Evolutionary conservation across 1,140 invertebrate genomes (phyloP).

Genomic region (Ridgeia piscesae): DNA sequence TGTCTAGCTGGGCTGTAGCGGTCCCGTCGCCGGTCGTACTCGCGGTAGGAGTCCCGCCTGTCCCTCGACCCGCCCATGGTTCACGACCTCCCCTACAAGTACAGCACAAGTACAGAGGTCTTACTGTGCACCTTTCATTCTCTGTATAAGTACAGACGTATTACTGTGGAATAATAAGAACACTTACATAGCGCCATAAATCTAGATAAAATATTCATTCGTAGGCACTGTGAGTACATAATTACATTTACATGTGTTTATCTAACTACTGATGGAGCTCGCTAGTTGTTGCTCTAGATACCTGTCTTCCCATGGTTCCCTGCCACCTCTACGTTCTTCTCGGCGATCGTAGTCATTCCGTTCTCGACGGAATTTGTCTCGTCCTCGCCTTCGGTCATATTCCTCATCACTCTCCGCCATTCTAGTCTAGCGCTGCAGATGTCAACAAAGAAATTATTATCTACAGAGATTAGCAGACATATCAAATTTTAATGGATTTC

Average conservation of each 20-base stretch:
- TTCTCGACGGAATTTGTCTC: slow-evolving; percentile 64
- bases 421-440: neutral
- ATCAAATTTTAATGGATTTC: too few relatives aligned
- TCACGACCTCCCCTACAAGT: slow-evolving; percentile 15
- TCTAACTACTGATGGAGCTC: neutral
- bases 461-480: neutral
- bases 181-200: too few relatives aligned
- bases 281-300: neutral
- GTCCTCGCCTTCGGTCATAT: slow-evolving; percentile 58
- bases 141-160: neutral
- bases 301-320: slow-evolving; percentile 26
- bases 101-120: neutral
- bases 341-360: slow-evolving; percentile 61
- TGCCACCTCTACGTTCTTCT: slow-evolving; percentile 35
- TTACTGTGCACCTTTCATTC: neutral
- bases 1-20: slow-evolving; percentile 44
- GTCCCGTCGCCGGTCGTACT: slow-evolving; percentile 43
- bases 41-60: slow-evolving; percentile 34
- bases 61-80: neutral
- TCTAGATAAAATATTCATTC: too few relatives aligned
- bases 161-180: too few relatives aligned
- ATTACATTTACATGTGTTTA: too few relatives aligned
- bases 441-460: neutral
- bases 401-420: slow-evolving; percentile 67
- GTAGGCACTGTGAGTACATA: too few relatives aligned